Evolutionary conservation across 64 coral and sea anemone genomes (phyloP).

Genomic region (Exaiptasia diaphana): DNA sequence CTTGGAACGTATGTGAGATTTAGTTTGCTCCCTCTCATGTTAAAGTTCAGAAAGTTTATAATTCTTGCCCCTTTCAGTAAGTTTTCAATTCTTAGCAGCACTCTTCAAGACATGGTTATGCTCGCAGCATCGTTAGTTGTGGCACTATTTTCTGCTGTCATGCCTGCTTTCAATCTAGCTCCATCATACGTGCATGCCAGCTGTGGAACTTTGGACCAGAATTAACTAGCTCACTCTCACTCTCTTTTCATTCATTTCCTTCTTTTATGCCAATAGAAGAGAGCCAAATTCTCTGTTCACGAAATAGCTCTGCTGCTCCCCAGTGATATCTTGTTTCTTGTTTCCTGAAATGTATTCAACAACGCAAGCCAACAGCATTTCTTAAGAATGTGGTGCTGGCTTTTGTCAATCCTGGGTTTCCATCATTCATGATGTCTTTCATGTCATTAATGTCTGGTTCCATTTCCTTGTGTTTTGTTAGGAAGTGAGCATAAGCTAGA

Average conservation of each 20-base stretch:
- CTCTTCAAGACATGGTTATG: conserved; percentile 14
- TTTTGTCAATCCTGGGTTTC: not conserved
- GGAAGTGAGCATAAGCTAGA: conserved; percentile 15
- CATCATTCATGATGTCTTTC: conserved; percentile 6
- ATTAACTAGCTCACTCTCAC: not conserved
- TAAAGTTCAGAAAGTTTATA: too few relatives aligned
- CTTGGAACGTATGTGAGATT: too few relatives aligned
- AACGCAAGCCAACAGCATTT: not conserved
- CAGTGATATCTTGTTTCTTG: not conserved
- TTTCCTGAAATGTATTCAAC: conserved; percentile 6
- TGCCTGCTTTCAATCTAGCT: not conserved
- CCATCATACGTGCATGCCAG: not conserved
- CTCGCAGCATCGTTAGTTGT: conserved; percentile 16
- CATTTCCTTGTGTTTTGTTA: conserved; percentile 41
- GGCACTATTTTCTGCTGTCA: not conserved
- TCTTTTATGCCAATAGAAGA: conserved; percentile 11
- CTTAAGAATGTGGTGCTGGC: conserved; percentile 11
- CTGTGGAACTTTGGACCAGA: conserved; percentile 13
- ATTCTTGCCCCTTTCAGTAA: too few relatives aligned
- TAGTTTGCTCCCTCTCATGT: too few relatives aligned
- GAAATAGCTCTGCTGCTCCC: conserved; percentile 24
- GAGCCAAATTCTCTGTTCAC: conserved; percentile 42
- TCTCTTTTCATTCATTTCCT: conserved; percentile 23
- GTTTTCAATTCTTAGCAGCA: conserved; percentile 16
- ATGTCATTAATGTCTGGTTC: conserved; percentile 35